Base-by-base conservation (phyloP, 2,797 vertebrate species). In the Dicrostonyx torquatus region DNA sequence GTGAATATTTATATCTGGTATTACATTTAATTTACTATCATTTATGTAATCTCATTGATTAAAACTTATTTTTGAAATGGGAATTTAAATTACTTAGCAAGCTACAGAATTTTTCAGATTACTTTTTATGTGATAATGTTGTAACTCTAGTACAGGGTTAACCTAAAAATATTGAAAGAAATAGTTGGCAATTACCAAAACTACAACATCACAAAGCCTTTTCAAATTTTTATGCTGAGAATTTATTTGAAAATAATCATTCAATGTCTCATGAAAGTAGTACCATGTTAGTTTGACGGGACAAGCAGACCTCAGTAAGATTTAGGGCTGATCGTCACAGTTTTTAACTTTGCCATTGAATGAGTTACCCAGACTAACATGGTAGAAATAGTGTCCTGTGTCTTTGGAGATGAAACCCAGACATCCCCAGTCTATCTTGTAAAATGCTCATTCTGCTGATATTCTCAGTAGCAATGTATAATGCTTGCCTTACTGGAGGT, bases 361-460 rank as follows among this genome's bases (percentile, higher is more conserved):
- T 31, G 17, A 11, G 2, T 34, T 15, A 24, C 37, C 29, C 12
- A 55, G 43, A 3, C 1, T 17, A 12, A 93, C 3, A 24, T 26
- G 62, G 29, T 48, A 83, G 31, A 8, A n/a, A 17, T 34, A n/a
- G 12, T 6, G 10, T 26, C 31, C 4, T 20, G 43, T 68, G 6
- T 86, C 53, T 45, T 31, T 20, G 26, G 62, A 55, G 43, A 18
- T 40, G 37, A 17, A 64, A 1, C 13, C 24, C 4, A 89, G 7
- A 12, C 14, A 31, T 11, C 17, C 29, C 22, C 18, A 50, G 29
- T 37, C 13, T 17, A 15, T 1, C 45, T 76, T 2, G 0, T 22
- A 45, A 55, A 1, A 37, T 0, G 0, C 14, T 77, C 10, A 10
- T 18, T 87, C 20, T 68, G 4, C 29, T 75, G 15, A 24, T 70